These are phyloP conservation scores for Drosophila barbarae DNA, from an alignment of 2,888 invertebrate species.

Conservation along the genomic window DNA sequence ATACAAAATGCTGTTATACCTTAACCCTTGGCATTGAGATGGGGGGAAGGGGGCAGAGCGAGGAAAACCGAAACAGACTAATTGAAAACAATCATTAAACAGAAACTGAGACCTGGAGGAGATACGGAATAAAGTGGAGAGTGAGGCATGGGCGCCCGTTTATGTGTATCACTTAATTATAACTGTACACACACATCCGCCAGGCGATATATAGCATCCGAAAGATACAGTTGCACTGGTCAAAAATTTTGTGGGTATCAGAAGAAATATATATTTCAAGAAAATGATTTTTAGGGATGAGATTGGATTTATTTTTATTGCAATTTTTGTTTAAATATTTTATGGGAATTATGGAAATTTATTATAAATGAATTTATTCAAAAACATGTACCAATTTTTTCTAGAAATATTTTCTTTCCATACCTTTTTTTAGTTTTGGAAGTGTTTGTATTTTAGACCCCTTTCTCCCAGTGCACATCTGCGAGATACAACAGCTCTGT, in stretches of 20 bases:
- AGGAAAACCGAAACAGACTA: constrained; percentile 51
- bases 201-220: constrained; percentile 6
- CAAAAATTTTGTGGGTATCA: background rate
- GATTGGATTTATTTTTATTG: background rate
- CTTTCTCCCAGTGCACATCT: constrained; percentile 1
- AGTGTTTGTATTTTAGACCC: background rate
- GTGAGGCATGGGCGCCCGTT: constrained; percentile 34
- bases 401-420: background rate
- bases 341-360: too few relatives aligned
- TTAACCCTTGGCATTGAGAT: background rate
- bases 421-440: background rate
- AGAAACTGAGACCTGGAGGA: constrained; percentile 32
- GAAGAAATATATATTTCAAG: too few relatives aligned
- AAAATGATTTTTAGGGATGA: background rate
- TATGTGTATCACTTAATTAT: constrained; percentile 73
- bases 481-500: constrained; percentile 23
- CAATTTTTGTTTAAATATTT: background rate
- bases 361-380: too few relatives aligned
- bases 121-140: constrained; percentile 14
- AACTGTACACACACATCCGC: constrained; percentile 62
- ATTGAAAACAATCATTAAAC: constrained; percentile 69
- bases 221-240: constrained; percentile 12
- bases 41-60: background rate
- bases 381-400: too few relatives aligned
- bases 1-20: constrained; percentile 9